Evolutionary conservation across 2,888 invertebrate species (phyloP).

Genomic region (Macaria liturata): DNA sequence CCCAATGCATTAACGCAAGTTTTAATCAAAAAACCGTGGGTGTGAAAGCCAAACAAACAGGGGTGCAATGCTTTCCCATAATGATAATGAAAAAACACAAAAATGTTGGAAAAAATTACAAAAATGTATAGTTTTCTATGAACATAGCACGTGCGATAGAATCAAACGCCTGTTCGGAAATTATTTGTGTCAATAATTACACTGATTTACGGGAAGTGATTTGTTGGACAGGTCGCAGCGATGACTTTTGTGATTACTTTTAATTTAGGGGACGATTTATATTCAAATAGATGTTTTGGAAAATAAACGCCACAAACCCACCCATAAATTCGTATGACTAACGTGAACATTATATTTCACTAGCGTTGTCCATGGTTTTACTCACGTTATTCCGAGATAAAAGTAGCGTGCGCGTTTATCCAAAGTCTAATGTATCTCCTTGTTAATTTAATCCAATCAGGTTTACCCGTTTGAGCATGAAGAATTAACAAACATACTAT

Average conservation of each 20-base stretch:
- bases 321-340: no score
- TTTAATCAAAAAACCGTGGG: constrained; percentile 79
- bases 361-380: no score
- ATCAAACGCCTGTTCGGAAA: constrained; percentile 68
- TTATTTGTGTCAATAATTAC: constrained; percentile 68
- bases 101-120: constrained; percentile 58
- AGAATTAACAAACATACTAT: no score
- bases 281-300: constrained; percentile 3
- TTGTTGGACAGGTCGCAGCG: constrained; percentile 50
- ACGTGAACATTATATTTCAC: no score
- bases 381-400: no score
- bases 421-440: no score
- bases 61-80: constrained; percentile 76
- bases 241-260: constrained; percentile 61
- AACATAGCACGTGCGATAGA: constrained; percentile 58
- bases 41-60: constrained; percentile 78
- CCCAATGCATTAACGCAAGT: constrained; percentile 64
- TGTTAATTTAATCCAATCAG: no score
- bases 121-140: constrained; percentile 53
- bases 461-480: no score
- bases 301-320: not conserved
- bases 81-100: constrained; percentile 74
- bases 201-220: constrained; percentile 56
- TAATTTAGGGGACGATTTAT: constrained; percentile 8
- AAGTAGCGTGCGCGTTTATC: no score